Evolutionary conservation across 2,797 vertebrate genomes (phyloP).

Genomic region (Arremon brunneinucha): DNA sequence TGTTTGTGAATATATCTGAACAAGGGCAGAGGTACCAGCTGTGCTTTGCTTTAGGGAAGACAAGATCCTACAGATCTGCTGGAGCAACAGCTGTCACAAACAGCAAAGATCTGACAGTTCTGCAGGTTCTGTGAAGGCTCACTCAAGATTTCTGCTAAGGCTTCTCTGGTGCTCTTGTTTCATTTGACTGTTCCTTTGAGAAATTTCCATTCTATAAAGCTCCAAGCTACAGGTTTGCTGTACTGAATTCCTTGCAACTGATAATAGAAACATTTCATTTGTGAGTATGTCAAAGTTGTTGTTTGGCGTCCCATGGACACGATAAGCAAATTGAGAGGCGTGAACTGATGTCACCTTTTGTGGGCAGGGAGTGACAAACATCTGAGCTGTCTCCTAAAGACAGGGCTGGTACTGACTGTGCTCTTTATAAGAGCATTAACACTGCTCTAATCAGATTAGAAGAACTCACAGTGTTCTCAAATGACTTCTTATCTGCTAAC

Average conservation of each 20-base stretch:
- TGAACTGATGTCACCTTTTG: not conserved
- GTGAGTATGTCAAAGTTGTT: not conserved
- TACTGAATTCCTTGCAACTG: not conserved
- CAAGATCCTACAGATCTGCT: not conserved
- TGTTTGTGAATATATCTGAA: not conserved
- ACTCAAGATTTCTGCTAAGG: not conserved
- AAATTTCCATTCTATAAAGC: not conserved
- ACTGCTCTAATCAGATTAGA: not conserved
- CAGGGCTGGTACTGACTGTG: not conserved
- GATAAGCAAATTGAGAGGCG: not conserved
- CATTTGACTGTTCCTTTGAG: not conserved
- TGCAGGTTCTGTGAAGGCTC: not conserved
- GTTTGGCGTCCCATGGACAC: accelerated
- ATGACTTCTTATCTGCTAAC: not conserved
- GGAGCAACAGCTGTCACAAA: not conserved
- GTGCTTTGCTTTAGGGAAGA: not conserved
- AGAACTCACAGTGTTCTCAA: not conserved
- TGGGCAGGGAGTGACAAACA: not conserved
- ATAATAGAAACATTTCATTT: not conserved
- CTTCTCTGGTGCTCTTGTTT: not conserved
- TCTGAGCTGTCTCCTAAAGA: not conserved
- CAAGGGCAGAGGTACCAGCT: not conserved
- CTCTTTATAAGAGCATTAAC: not conserved
- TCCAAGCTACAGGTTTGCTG: not conserved
- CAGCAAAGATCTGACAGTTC: not conserved